Base-by-base conservation (phyloP, 2,113 vertebrate species). In the Tachysurus vachellii region DNA sequence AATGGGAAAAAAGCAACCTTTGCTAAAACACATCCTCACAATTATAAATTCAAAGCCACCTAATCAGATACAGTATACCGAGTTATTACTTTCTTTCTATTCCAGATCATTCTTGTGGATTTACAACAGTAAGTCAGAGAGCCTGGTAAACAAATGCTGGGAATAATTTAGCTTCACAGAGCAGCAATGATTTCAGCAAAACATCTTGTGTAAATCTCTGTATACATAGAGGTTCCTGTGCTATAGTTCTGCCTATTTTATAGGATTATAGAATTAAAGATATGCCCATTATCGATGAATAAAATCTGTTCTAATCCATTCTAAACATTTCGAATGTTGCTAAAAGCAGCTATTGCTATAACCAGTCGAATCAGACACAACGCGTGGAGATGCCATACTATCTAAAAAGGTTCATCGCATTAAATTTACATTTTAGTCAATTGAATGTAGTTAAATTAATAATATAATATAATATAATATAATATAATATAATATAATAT, bases 91-190 rank as follows among this genome's bases (percentile, higher is more conserved):
- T 75, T 75, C 44, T 26, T 44, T 21, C 12, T 50, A 68, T 89
- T 79, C 68, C 70, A 88, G 75, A 80, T 88, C 82, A 87, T 80
- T 85, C 83, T 70, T 86, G 70, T 88, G 80, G 87, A 87, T 90
- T 90, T 89, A 89, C 81, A 85, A 86, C 86, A 56, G 91, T 82
- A 86, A 91, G 90, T 70, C 86, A 85, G 17, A 91, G 90, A 89
- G 84, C 91, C 84, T 92, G 92, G 90, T 28, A 92, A 90, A 92
- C 89, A 92, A 88, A 89, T 44, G 79, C 90, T 90, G 83, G 71
- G 91, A 90, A 93, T 90, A 88, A 85, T 92, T 91, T 90, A 93
- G 71, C 87, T 92, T 82, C 75, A 91, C 1, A 73, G 94, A 94
- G 88, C 89, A 89, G 86, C 87, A 91, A 47, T 59, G 47, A 77